A percentile compares a stretch with the other conserved stretches of the same genome.
Conservation (phyloP, 2,888 invertebrate species). For the Drosophila colorata region DNA sequence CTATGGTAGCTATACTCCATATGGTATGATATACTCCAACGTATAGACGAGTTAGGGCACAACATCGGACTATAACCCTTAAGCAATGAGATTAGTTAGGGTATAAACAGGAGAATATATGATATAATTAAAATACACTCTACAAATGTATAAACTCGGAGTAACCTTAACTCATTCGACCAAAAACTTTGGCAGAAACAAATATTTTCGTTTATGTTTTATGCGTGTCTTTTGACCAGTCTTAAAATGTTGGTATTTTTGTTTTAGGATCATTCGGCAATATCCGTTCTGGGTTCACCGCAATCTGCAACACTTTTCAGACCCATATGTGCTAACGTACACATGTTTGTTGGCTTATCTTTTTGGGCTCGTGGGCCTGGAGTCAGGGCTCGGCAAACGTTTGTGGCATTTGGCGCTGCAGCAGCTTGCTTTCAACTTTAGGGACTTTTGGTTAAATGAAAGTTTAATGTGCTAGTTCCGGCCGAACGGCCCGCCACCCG, state of each 20-base stretch:
- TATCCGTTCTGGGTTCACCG: constrained; percentile 16
- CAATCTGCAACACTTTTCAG: constrained; percentile 44
- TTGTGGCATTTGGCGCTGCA: constrained; percentile 39
- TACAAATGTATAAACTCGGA: not conserved
- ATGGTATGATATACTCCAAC: too few relatives aligned
- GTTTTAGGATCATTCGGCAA: not conserved
- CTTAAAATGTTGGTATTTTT: not conserved
- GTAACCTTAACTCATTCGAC: too few relatives aligned
- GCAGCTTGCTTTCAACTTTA: constrained; percentile 47
- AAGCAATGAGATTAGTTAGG: too few relatives aligned
- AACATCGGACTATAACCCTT: too few relatives aligned
- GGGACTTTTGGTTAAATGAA: constrained; percentile 75
- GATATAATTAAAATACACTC: not conserved
- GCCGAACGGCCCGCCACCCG: constrained; percentile 10
- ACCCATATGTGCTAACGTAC: constrained; percentile 14
- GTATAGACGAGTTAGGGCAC: too few relatives aligned
- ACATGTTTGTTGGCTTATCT: constrained; percentile 31
- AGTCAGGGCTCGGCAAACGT: constrained; percentile 6
- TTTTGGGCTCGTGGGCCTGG: constrained; percentile 19
- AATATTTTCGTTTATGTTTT: not conserved
- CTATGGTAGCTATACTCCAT: too few relatives aligned
- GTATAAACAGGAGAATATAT: too few relatives aligned
- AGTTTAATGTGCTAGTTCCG: constrained; percentile 71
- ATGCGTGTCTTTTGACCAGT: not conserved
- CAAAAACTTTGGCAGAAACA: too few relatives aligned